These are phyloP conservation scores for Eucidaris tribuloides DNA, from an alignment of 35 echinoderm and acorn worm genomes.

Conservation along the genomic window DNA sequence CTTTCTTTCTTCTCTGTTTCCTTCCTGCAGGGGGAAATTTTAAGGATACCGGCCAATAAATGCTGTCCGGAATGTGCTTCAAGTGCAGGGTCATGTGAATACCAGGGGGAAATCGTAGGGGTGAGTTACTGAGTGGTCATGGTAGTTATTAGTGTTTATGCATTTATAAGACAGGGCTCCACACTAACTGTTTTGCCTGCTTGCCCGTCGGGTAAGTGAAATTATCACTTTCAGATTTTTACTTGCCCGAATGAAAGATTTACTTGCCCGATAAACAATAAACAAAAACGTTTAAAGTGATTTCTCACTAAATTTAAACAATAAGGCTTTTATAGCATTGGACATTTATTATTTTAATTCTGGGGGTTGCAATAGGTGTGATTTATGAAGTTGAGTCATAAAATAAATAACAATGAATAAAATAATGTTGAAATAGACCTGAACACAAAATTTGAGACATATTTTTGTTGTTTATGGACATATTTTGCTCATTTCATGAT, in stretches of 20 bases:
- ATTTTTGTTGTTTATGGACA: too few species aligned
- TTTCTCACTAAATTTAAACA: too few species aligned
- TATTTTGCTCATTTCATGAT: too few species aligned
- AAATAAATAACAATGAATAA: not conserved
- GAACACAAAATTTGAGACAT: too few species aligned
- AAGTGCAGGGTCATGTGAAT: slow-evolving; percentile 90
- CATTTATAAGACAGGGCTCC: not conserved
- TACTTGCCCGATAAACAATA: too few species aligned
- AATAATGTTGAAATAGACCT: too few species aligned
- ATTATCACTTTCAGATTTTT: not conserved
- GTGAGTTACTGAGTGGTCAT: slow-evolving; percentile 65
- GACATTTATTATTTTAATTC: too few species aligned
- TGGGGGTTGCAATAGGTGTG: too few species aligned
- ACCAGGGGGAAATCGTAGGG: slow-evolving; percentile 93
- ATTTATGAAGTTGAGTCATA: not conserved
- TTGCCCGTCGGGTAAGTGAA: not conserved
- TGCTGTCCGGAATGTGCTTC: slow-evolving; percentile 98
- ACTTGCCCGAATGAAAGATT: not conserved
- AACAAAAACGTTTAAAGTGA: too few species aligned
- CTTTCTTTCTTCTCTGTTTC: slow-evolving; percentile 31
- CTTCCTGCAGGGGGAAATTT: slow-evolving; percentile 73
- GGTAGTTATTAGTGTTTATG: not conserved
- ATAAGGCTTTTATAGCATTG: too few species aligned
- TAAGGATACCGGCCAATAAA: slow-evolving; percentile 91
- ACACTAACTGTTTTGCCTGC: not conserved